Evolutionary conservation across 2,888 invertebrate species (phyloP), one percentile per base, ranked within the genome.

Genomic region (Oeneis ivallda): DNA sequence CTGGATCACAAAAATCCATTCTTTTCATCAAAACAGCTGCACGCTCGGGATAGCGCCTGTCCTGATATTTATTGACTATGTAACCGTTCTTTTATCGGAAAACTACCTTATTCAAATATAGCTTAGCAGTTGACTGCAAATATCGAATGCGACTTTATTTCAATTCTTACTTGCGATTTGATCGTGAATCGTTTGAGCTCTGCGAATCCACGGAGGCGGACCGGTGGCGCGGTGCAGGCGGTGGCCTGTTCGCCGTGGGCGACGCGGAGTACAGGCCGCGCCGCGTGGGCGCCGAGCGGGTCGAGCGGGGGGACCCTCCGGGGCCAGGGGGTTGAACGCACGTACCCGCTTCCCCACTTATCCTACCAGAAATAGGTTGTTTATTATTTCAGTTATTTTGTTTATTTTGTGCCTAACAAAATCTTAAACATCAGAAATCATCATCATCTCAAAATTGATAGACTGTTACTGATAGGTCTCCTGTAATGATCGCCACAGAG

Each of bases 141-240:
- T 13, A 45, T 15, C 17, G 32, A 43, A 26, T 9, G 13, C 17
- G 17, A 11, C 13, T 43, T n/a, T n/a, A n/a, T 43, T 32, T 17
- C 7, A 49, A 17, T 37, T 41, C 85, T 82, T 81, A 95, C 95
- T 95, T 95, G 86, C 95, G 93, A 82, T 95, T 96, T 13, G 95
- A 94, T 71, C 95, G 93, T 8, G 96, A 96, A 82, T 97, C 97
- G 73, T 96, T 96, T 37, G 97, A 97, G 84, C 97, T 97, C 86
- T 97, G 97, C 78, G 97, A 97, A 86, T 97, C 97, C 37, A 97
- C 95, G 1, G 96, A 96, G 74, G 96, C 96, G 64, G 96, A 96
- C 76, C 95, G 91, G 77, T 93, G 93, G 66, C 95, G 91, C 32
- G 88, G 88, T 2, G 85, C 78, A 5, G 96, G 96, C 37, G 96